phyloP scores from a whole-genome alignment of 35 echinoderm and acorn worm genomes.

The Ophiothrix spiculata region DNA sequence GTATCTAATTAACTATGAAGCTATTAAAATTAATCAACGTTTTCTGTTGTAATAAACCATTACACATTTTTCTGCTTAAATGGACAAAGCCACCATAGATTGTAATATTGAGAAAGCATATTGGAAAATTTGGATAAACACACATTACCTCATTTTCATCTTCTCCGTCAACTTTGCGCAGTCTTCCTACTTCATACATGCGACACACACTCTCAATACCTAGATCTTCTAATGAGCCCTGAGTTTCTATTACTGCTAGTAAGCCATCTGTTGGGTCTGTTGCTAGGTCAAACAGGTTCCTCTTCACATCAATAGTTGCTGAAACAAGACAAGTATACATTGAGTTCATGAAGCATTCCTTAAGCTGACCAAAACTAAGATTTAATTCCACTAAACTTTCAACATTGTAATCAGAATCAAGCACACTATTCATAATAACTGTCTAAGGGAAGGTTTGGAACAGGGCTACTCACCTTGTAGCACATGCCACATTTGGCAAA shows the following conservation, averaged over 20 bases:
- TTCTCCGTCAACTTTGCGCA: slow-evolving; percentile 79
- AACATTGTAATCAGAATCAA: too few relatives aligned
- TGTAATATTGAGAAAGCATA: too few relatives aligned
- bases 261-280: slow-evolving; percentile 76
- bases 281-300: slow-evolving; percentile 96
- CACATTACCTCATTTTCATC: slow-evolving; percentile 76
- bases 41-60: not conserved
- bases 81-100: not conserved
- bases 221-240: slow-evolving; percentile 66
- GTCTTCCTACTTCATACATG: slow-evolving; percentile 90
- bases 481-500: too few relatives aligned
- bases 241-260: slow-evolving; percentile 89
- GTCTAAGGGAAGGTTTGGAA: too few relatives aligned
- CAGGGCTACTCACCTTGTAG: too few relatives aligned
- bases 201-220: slow-evolving; percentile 81
- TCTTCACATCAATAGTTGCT: slow-evolving; percentile 99
- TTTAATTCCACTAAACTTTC: too few relatives aligned
- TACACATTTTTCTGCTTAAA: not conserved
- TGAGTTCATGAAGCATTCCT: too few relatives aligned
- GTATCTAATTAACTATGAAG: not conserved
- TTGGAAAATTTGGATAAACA: too few relatives aligned
- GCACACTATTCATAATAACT: too few relatives aligned
- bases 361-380: too few relatives aligned
- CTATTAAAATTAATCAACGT: not conserved
- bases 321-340: too few relatives aligned